phyloP scores from a whole-genome alignment of 1,140 invertebrate genomes.

The Achatina immaculata region DNA sequence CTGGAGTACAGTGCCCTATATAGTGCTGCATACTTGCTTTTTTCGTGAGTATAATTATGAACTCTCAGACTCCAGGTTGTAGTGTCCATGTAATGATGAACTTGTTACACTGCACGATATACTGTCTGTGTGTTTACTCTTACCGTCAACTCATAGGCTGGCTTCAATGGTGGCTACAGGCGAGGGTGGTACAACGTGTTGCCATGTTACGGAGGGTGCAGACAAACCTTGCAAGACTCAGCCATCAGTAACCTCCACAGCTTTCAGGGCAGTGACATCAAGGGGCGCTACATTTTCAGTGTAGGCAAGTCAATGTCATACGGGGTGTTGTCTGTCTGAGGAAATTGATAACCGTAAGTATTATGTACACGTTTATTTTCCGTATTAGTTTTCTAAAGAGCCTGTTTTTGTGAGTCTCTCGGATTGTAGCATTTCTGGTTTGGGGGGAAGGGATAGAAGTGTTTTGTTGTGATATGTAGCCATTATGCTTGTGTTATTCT shows the following conservation, averaged over 20 bases:
- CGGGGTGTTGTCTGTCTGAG: conserved; percentile 47
- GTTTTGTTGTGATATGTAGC: no score
- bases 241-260: conserved; percentile 29
- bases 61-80: no score
- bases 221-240: not conserved
- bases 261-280: conserved; percentile 44
- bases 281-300: conserved; percentile 51
- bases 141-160: no score
- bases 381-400: not conserved
- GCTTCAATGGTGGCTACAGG: conserved; percentile 53
- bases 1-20: no score
- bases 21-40: no score
- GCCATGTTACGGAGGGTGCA: conserved; percentile 3
- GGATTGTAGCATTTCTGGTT: not conserved
- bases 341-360: conserved; percentile 30
- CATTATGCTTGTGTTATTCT: no score
- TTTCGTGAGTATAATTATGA: no score
- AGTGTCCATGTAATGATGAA: no score
- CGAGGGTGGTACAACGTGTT: conserved; percentile 52
- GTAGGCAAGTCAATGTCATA: conserved; percentile 43
- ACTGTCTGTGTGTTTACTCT: no score
- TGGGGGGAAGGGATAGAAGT: no score
- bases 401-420: not conserved
- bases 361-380: no score
- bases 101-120: not conserved